Percentiles rank a stretch among this genome's conserved stretches.
Conservation (phyloP, 2,113 vertebrate species). For the Rhinogobius similis region DNA sequence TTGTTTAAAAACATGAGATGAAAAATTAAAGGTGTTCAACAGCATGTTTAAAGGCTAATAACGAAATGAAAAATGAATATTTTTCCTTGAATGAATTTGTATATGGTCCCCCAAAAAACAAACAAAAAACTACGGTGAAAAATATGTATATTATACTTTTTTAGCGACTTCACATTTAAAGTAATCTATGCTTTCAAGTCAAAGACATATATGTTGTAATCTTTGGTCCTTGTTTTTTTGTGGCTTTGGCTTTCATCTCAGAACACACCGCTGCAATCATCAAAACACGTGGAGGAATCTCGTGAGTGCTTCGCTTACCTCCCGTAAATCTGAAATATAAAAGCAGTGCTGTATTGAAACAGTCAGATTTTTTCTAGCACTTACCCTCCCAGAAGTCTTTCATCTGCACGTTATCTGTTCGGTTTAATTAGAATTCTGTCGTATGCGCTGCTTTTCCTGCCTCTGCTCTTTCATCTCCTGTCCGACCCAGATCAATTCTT, state of each 20-base stretch:
- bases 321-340: not conserved
- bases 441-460: conserved; percentile 32
- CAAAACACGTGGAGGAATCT: not conserved
- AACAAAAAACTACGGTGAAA: no score
- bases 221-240: not conserved
- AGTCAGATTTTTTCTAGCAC: conserved; percentile 34
- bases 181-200: not conserved
- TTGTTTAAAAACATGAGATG: no score
- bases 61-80: no score
- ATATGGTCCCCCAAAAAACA: no score
- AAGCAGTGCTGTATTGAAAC: conserved; percentile 40
- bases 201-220: not conserved
- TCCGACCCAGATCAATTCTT: conserved; percentile 62
- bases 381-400: conserved; percentile 40
- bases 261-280: not conserved
- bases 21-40: no score
- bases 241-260: not conserved
- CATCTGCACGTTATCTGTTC: conserved; percentile 59
- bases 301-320: conserved; percentile 6
- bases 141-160: not conserved
- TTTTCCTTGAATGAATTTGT: no score
- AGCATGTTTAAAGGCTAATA: no score
- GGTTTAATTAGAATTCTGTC: conserved; percentile 59
- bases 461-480: conserved; percentile 63
- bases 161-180: not conserved